phyloP scores from a whole-genome alignment of 2,888 invertebrate species.

The Galeopsomyia nigrocyanea region DNA sequence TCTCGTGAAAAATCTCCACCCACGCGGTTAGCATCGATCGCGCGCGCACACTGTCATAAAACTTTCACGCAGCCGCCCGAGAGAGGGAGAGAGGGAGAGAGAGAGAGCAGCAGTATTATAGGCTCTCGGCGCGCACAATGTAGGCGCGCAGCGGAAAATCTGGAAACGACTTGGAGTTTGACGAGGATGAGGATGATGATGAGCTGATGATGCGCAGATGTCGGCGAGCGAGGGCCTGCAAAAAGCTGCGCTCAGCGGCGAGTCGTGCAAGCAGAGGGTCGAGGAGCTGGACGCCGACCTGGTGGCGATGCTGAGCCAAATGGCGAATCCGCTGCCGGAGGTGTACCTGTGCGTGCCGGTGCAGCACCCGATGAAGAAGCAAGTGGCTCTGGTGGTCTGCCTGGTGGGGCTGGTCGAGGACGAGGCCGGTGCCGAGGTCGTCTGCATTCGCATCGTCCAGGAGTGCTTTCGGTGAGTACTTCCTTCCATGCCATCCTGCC shows the following conservation, averaged over 20 bases:
- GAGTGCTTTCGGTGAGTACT: conserved; percentile 63
- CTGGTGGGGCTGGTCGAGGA: conserved; percentile 55
- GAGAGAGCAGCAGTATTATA: no score
- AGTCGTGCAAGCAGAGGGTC: conserved; percentile 50
- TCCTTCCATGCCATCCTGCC: background rate
- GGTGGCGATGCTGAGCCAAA: conserved; percentile 52
- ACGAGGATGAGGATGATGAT: no score
- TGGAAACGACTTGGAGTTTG: no score
- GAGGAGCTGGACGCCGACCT: conserved; percentile 58
- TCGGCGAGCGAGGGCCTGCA: conserved; percentile 35
- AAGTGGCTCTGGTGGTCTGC: conserved; percentile 62
- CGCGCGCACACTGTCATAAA: no score
- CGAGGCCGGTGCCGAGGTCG: conserved; percentile 48
- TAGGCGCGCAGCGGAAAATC: no score
- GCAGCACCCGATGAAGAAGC: conserved; percentile 57
- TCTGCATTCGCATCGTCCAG: conserved; percentile 58
- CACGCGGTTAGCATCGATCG: background rate
- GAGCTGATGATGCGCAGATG: conserved; percentile 23
- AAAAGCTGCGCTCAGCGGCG: conserved; percentile 46
- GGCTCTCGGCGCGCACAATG: no score
- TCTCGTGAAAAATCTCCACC: background rate
- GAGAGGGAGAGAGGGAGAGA: no score
- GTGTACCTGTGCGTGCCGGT: conserved; percentile 60
- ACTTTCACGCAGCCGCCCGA: no score
- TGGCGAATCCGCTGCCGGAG: conserved; percentile 53